Evolutionary conservation across 37 sponge, comb jelly and placozoan genomes (phyloP), one percentile per base, ranked within the genome.

Genomic region (Bolinopsis microptera): DNA sequence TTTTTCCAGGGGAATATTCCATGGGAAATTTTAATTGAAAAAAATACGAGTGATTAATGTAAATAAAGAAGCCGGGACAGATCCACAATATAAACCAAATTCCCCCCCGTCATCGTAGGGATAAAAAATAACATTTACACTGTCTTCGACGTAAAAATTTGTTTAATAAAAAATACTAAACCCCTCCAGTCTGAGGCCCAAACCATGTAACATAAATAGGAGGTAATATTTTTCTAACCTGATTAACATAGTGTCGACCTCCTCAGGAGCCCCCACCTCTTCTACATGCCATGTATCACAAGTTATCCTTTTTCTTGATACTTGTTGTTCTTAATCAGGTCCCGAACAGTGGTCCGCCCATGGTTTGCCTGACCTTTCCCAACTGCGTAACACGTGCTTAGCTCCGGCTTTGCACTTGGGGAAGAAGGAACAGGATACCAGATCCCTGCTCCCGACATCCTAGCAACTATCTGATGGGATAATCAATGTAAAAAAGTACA

Each of bases 361-460:
- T 0, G 28, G 28, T 25, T 61, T 86, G 27, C 67, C 90, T 25
- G n/a, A n/a, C n/a, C n/a, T n/a, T n/a, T n/a, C n/a, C 39, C 90
- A 0, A 86, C 90, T 23, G 90, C 90, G 67, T 86, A n/a, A 86
- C 41, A 86, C 90, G 90, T 86, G 90, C 30, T 86, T 86, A 40
- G 90, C 90, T 9, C 90, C 90, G n/a, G 90, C 90, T 39, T 86
- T 40, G 3, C 38, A 40, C 48, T 40, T 61, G 31, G 39, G 39
- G 90, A 86, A 86, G n/a, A n/a, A n/a, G n/a, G 67, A 61, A 86
- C 2, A 86, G 31, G 41, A 86, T 86, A 13, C 96, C 97, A 70
- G 97, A 95, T 0, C 98, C 98, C 48, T n/a, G n/a, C 97, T 96
- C 38, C 98, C 98, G 26, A 98, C 98, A 83, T 98, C n/a, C 98